Conservation (phyloP, 2,888 invertebrate genomes). For the Campoletis raptor region DNA sequence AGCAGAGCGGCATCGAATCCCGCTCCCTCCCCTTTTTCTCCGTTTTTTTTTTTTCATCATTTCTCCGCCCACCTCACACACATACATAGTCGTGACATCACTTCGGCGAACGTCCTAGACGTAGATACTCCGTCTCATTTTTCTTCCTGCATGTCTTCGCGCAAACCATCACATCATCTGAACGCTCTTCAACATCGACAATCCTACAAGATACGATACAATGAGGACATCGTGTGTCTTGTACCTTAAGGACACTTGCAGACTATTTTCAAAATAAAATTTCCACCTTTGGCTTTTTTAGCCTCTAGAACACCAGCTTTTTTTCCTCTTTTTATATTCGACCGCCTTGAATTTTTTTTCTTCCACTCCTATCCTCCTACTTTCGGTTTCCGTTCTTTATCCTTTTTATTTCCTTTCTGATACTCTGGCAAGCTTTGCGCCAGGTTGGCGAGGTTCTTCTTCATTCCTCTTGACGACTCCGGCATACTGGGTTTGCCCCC, state of each 20-base stretch:
- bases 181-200: conserved; percentile 12
- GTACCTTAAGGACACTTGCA: conserved; percentile 32
- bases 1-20: conserved; percentile 28
- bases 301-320: neutral
- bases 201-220: conserved; percentile 17
- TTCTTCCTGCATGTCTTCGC: conserved; percentile 29
- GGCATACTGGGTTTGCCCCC: conserved; percentile 53
- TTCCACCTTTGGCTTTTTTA: conserved; percentile 56
- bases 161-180: conserved; percentile 30
- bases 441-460: conserved; percentile 35
- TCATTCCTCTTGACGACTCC: conserved; percentile 52
- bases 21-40: conserved; percentile 33
- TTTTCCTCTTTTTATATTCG: conserved; percentile 37
- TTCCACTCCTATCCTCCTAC: conserved; percentile 58
- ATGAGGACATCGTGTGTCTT: conserved; percentile 7
- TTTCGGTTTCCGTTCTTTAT: conserved; percentile 62
- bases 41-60: conserved; percentile 61
- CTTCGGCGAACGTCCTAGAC: conserved; percentile 21
- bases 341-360: conserved; percentile 14
- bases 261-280: conserved; percentile 79
- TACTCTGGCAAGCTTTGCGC: conserved; percentile 52
- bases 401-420: conserved; percentile 41
- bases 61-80: conserved; percentile 42
- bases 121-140: conserved; percentile 15
- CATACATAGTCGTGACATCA: conserved; percentile 43